Evolutionary conservation across 2,797 vertebrate genomes (phyloP), one percentile per base, ranked within the genome.

Genomic region (Falco berigora): DNA sequence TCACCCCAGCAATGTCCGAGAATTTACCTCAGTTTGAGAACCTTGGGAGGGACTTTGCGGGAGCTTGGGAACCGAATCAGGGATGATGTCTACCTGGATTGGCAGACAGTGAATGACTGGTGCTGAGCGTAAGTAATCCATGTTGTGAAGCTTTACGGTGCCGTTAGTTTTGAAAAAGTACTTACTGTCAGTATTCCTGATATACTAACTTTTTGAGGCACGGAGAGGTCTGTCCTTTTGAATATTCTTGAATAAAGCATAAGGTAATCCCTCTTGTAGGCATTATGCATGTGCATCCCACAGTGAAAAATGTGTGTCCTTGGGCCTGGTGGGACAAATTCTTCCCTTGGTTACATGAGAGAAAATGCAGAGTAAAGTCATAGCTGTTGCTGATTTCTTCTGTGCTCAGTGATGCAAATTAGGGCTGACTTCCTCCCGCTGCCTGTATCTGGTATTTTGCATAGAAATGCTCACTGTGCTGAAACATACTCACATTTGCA

Each of bases 181-280:
- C 42, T 79, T 59, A 25, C 19, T 52, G 28, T 69, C 62, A 49
- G 30, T 77, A 53, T 62, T 83, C 17, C 61, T 91, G 88, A 91
- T 92, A 85, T 86, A 12, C 46, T 36, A 80, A 74, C 40, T 71
- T 92, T 91, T 27, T 88, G 68, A 87, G 86, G 55, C 27, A 22
- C 6, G 64, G 53, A 91, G 53, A 91, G 52, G 16, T 87, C 56
- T 94, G 68, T 83, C 42, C 30, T 91, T 94, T 92, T 91, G 68
- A 94, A 94, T 94, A 91, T 91, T 93, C 64, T 73, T 95, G 71
- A 96, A 94, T 72, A 96, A 90, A 79, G 88, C 74, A 88, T 79
- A 68, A 84, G 36, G 34, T 73, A 95, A 90, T 92, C 12, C 22
- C 73, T 93, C 55, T 92, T 94, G 30, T 46, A 71, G 90, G 80